phyloP scores from a whole-genome alignment of 2,888 invertebrate species.

The Thecocarcelia acutangulata region DNA sequence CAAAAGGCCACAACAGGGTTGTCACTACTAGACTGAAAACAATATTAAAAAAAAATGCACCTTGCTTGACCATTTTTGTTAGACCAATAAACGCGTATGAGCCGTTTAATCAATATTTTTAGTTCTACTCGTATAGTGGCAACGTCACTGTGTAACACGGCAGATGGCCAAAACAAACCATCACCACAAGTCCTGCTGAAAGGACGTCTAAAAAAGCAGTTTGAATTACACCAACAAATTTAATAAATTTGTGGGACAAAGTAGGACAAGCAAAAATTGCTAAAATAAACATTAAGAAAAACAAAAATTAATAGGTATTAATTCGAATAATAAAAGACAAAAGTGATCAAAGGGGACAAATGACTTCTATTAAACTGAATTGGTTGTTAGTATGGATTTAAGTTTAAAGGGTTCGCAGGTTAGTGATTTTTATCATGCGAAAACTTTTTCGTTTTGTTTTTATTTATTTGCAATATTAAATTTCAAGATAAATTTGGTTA shows the following conservation, averaged over 20 bases:
- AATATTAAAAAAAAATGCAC: slow-evolving; percentile 46
- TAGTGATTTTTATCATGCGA: slow-evolving; percentile 38
- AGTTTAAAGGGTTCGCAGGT: slow-evolving; percentile 81
- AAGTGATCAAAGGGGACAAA: slow-evolving; percentile 31
- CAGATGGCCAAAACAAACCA: slow-evolving; percentile 63
- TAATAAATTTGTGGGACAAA: slow-evolving; percentile 30
- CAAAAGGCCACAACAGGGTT: slow-evolving; percentile 23
- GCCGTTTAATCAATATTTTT: slow-evolving; percentile 58
- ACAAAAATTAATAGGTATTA: slow-evolving; percentile 8
- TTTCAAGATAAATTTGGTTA: slow-evolving; percentile 80
- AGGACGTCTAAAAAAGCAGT: slow-evolving; percentile 34
- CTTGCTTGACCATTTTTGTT: slow-evolving; percentile 63
- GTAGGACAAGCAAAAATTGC: slow-evolving; percentile 59
- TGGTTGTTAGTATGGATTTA: slow-evolving; percentile 79
- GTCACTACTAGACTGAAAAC: slow-evolving; percentile 26
- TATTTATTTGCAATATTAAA: background rate
- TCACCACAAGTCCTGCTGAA: slow-evolving; percentile 62
- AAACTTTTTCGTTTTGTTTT: background rate
- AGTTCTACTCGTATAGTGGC: slow-evolving; percentile 45
- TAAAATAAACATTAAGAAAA: slow-evolving; percentile 4
- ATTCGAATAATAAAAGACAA: slow-evolving; percentile 9
- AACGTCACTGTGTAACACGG: slow-evolving; percentile 37
- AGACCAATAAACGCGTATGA: background rate
- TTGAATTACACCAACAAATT: background rate
- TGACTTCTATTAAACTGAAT: slow-evolving; percentile 18